Evolutionary conservation across 1,140 invertebrate genomes (phyloP).

Genomic region (Papilio xuthus): DNA sequence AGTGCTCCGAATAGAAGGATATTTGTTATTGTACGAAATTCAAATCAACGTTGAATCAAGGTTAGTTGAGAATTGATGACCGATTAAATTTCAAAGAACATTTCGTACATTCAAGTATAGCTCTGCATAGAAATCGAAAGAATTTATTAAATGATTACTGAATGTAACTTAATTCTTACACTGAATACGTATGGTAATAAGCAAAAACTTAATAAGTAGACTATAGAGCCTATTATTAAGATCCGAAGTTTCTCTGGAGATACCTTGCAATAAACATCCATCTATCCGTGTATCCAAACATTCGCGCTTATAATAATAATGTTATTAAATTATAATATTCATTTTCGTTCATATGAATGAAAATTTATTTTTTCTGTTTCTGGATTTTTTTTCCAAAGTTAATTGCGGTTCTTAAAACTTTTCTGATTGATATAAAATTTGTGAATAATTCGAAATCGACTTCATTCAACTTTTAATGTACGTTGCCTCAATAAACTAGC

Average conservation of each 20-base stretch:
- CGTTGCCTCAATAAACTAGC: not conserved
- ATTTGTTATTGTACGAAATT: conserved; percentile 61
- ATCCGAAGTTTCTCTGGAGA: too few species aligned
- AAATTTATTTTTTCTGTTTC: not conserved
- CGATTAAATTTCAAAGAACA: conserved; percentile 37
- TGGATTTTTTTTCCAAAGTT: too few species aligned
- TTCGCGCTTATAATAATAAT: too few species aligned
- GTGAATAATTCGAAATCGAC: not conserved
- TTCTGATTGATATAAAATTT: conserved; percentile 11
- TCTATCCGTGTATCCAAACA: too few species aligned
- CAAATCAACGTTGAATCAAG: conserved; percentile 63
- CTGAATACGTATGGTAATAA: too few species aligned
- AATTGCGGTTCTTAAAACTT: conserved; percentile 9
- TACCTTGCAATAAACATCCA: too few species aligned
- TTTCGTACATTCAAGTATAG: not conserved
- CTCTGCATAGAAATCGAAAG: not conserved
- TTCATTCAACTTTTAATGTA: not conserved
- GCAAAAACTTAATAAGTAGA: too few species aligned
- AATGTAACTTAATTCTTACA: not conserved
- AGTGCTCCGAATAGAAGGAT: conserved; percentile 55
- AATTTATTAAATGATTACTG: not conserved
- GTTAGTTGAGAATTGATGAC: conserved; percentile 60
- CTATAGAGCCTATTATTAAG: too few species aligned
- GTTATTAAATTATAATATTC: too few species aligned
- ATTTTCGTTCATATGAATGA: not conserved